Conservation (phyloP, 2,888 invertebrate genomes). For the Tinea trinotella region DNA sequence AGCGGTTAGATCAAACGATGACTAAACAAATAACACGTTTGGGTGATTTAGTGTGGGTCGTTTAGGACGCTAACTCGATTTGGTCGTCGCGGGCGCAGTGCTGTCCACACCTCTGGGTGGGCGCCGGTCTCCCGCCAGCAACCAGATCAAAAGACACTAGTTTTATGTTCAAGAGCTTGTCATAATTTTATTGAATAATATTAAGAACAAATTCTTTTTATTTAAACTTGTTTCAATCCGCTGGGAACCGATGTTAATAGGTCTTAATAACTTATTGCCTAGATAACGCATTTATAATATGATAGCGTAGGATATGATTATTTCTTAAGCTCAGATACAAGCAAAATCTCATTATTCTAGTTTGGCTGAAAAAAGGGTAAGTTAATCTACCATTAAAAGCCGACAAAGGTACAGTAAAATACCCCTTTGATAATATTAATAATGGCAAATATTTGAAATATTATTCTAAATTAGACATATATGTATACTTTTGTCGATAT, state of each 20-base stretch:
- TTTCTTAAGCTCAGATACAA: not conserved
- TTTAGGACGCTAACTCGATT: slow-evolving; percentile 29
- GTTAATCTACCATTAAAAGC: not conserved
- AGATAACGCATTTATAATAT: slow-evolving; percentile 9
- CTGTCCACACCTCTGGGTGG: slow-evolving; percentile 60
- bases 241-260: slow-evolving; percentile 16
- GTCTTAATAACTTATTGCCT: slow-evolving; percentile 6
- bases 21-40: slow-evolving; percentile 51
- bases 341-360: not conserved
- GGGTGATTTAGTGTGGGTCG: slow-evolving; percentile 40
- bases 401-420: not conserved
- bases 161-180: slow-evolving; percentile 36
- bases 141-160: slow-evolving; percentile 34
- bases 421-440: not conserved
- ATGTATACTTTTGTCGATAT: slow-evolving; percentile 11
- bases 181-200: slow-evolving; percentile 29
- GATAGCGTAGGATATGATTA: not conserved
- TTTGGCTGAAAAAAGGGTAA: not conserved
- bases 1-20: slow-evolving; percentile 34
- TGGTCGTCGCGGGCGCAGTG: slow-evolving; percentile 22
- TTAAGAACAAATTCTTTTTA: slow-evolving; percentile 11
- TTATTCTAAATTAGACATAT: not conserved
- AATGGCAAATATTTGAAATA: not conserved
- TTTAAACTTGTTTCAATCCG: slow-evolving; percentile 12
- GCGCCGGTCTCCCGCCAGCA: slow-evolving; percentile 39